Conservation (phyloP, 2,888 invertebrate species). For the Trilocha varians region DNA sequence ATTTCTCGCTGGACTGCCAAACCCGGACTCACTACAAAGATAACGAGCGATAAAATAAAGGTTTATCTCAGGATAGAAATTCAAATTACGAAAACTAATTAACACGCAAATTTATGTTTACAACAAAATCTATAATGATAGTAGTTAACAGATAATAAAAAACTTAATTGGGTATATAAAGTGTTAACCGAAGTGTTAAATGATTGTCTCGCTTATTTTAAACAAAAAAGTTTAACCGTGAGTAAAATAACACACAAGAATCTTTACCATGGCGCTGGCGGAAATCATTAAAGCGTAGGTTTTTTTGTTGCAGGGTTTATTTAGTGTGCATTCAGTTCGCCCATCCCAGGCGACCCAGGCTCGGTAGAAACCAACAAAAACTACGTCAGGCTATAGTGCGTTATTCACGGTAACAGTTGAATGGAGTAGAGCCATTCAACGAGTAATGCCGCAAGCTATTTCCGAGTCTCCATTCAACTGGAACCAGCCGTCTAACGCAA, state of each 20-base stretch:
- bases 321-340: neutral
- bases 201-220: too few species aligned
- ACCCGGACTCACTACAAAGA: slow-evolving; percentile 65
- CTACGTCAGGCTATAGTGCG: neutral
- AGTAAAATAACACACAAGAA: too few species aligned
- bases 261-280: neutral
- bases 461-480: slow-evolving; percentile 5
- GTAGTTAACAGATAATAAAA: too few species aligned
- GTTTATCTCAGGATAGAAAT: too few species aligned
- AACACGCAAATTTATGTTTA: too few species aligned
- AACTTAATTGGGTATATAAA: too few species aligned
- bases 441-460: slow-evolving; percentile 5
- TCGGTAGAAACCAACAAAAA: neutral
- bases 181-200: too few species aligned
- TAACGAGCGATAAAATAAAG: too few species aligned
- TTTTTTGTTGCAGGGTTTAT: neutral
- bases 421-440: slow-evolving; percentile 8
- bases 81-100: too few species aligned
- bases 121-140: too few species aligned
- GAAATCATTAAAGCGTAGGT: neutral
- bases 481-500: slow-evolving; percentile 2
- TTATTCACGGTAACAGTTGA: slow-evolving; percentile 5
- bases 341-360: neutral
- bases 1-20: slow-evolving; percentile 56
- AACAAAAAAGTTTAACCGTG: too few species aligned